Conservation (phyloP, 2,113 vertebrate species). For the Hypocryptadius cinnamomeus region DNA sequence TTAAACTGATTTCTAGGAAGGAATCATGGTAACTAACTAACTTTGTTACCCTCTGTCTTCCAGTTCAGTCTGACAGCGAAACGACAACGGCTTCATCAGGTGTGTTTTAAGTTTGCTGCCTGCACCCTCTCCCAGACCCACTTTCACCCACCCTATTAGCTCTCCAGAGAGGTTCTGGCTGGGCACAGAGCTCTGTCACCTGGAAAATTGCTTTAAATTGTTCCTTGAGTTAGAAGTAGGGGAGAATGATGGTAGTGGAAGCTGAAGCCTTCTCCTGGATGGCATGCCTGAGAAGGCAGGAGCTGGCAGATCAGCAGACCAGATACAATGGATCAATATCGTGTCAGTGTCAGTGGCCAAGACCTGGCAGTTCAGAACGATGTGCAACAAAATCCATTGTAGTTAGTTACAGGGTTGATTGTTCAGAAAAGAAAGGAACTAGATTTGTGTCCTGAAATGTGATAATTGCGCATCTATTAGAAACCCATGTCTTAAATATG, state of each 20-base stretch:
- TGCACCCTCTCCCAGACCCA: background rate
- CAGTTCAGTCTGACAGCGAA: slow-evolving; percentile 20
- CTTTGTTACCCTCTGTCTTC: background rate
- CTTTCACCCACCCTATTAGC: background rate
- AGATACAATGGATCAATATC: background rate
- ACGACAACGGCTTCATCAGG: background rate
- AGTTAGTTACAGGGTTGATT: background rate
- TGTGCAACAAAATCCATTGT: background rate
- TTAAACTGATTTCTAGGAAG: background rate
- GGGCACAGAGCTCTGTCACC: background rate
- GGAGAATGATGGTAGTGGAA: background rate
- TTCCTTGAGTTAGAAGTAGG: background rate
- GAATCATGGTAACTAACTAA: background rate
- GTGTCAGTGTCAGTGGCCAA: background rate
- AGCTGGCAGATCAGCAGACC: background rate
- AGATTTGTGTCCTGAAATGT: background rate
- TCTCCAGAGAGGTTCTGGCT: background rate
- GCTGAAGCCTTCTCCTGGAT: background rate
- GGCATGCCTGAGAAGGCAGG: background rate
- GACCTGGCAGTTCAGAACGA: background rate
- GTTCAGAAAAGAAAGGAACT: background rate
- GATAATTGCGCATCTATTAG: background rate
- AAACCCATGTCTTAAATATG: background rate
- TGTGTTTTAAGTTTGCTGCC: background rate
- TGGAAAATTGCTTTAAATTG: background rate